Conservation (phyloP, 2,888 invertebrate genomes). For the Mayetiola destructor region DNA sequence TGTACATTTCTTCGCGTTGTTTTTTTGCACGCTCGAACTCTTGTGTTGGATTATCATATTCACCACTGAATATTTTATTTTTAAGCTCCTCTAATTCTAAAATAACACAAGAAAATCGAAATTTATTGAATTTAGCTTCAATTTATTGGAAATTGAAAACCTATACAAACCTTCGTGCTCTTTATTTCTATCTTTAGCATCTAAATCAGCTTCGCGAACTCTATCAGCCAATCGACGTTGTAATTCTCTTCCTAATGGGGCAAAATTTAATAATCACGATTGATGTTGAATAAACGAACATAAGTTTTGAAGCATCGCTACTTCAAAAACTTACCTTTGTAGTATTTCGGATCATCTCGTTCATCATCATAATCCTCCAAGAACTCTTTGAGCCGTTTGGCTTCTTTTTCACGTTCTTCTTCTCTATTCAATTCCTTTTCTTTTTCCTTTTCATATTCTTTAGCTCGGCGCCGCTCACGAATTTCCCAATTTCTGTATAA, state of each 20-base stretch:
- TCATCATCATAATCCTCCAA: conserved; percentile 99
- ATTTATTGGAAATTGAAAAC: not conserved
- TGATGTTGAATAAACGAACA: no score
- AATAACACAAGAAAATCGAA: not conserved
- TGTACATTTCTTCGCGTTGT: conserved; percentile 69
- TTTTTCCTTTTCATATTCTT: conserved; percentile 79
- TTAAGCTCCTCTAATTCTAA: conserved; percentile 69
- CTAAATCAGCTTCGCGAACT: conserved; percentile 84
- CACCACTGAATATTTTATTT: conserved; percentile 54
- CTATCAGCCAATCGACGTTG: conserved; percentile 81
- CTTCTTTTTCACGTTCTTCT: conserved; percentile 80
- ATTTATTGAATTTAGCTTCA: not conserved
- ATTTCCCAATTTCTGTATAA: conserved; percentile 78
- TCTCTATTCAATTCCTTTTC: conserved; percentile 72
- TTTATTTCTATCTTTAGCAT: conserved; percentile 75
- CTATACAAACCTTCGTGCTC: conserved; percentile 47
- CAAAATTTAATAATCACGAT: no score
- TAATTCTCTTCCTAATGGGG: conserved; percentile 78
- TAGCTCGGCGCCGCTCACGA: conserved; percentile 74
- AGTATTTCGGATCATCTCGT: conserved; percentile 91
- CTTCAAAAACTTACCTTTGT: no score
- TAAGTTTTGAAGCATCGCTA: no score
- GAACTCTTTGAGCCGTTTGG: conserved; percentile 88
- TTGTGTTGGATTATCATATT: conserved; percentile 47
- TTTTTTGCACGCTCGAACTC: conserved; percentile 56